Percentiles rank a stretch among this genome's conserved stretches.
These are phyloP conservation scores for Chrysochloris asiatica DNA, from an alignment of 2,113 vertebrate species.

Conservation along the genomic window DNA sequence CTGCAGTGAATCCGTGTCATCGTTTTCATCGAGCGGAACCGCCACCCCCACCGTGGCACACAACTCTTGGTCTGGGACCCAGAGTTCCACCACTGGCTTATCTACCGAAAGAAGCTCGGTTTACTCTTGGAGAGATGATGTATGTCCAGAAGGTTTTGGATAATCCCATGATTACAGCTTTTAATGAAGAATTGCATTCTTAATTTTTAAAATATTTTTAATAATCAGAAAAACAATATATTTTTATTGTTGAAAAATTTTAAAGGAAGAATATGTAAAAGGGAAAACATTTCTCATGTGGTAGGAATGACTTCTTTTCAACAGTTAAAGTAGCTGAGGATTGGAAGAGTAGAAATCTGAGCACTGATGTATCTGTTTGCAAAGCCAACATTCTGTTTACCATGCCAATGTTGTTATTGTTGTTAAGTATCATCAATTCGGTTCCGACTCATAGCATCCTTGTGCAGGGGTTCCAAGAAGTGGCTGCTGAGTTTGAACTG, in stretches of 20 bases:
- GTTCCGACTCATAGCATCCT: too few relatives aligned
- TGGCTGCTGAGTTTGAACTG: too few relatives aligned
- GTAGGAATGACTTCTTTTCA: neutral
- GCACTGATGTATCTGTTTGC: neutral
- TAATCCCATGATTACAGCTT: neutral
- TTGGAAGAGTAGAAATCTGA: neutral
- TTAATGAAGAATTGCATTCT: neutral
- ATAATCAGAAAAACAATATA: neutral
- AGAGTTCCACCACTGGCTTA: constrained; percentile 83
- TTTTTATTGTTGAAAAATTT: neutral
- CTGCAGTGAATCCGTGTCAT: constrained; percentile 77
- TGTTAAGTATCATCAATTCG: too few relatives aligned
- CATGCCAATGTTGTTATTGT: too few relatives aligned
- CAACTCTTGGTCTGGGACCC: constrained; percentile 85
- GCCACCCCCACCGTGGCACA: constrained; percentile 77
- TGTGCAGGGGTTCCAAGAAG: too few relatives aligned
- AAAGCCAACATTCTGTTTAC: neutral
- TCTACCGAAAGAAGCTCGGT: constrained; percentile 90
- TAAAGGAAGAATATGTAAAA: neutral
- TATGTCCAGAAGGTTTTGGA: constrained; percentile 75
- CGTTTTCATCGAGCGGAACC: constrained; percentile 73
- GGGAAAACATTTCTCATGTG: neutral
- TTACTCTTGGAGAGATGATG: constrained; percentile 92
- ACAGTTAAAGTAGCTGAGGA: neutral
- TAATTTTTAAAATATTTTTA: neutral